These are phyloP conservation scores for Cyclargus thomasi DNA, from an alignment of 1,140 invertebrate species.

Conservation along the genomic window DNA sequence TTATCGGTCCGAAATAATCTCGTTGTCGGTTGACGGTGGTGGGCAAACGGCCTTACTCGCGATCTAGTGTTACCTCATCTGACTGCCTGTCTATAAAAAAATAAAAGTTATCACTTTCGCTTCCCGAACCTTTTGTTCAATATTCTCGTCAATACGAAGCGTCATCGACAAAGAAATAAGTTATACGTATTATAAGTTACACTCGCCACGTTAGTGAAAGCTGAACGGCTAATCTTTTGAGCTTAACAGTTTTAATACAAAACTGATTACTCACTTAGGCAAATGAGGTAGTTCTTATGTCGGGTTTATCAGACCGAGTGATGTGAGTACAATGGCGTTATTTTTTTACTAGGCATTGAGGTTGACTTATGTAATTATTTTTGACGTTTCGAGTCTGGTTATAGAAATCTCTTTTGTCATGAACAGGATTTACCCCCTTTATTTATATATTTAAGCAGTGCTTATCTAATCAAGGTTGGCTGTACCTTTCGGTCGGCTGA, in stretches of 20 bases:
- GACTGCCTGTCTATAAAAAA: no score
- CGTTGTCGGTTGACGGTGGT: no score
- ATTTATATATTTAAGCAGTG: no score
- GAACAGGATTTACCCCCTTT: no score
- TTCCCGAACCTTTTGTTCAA: background rate
- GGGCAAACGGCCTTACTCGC: no score
- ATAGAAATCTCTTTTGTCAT: no score
- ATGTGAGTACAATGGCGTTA: conserved; percentile 40
- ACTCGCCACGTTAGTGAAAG: conserved; percentile 29
- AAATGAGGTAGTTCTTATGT: conserved; percentile 59
- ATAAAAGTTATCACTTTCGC: background rate
- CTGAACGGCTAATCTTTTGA: conserved; percentile 34
- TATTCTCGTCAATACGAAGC: background rate
- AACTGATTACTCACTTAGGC: conserved; percentile 56
- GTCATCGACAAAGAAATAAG: background rate
- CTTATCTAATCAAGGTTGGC: no score
- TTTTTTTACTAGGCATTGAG: background rate
- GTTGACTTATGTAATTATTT: background rate
- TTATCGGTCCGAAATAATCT: no score
- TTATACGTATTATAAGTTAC: conserved; percentile 30
- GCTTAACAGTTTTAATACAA: conserved; percentile 42
- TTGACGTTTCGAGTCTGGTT: background rate
- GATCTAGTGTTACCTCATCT: no score
- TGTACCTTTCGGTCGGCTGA: no score
- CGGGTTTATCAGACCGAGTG: conserved; percentile 62